Evolutionary conservation across 1,140 invertebrate genomes (phyloP).

Genomic region (Drosophila bocki): DNA sequence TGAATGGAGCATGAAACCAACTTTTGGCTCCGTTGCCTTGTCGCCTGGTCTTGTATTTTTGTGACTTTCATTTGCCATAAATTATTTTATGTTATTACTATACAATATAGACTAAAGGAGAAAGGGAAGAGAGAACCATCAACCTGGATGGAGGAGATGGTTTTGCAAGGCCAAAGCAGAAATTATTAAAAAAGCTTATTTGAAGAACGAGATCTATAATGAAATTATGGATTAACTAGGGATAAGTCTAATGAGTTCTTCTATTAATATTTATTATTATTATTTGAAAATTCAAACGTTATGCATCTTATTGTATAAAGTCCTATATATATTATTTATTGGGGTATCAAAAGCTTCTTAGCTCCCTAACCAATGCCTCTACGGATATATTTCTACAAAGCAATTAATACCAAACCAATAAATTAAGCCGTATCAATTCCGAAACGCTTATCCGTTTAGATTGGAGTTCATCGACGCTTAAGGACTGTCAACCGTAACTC

Average conservation of each 20-base stretch:
- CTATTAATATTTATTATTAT: no score
- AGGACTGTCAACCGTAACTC: slow-evolving; percentile 8
- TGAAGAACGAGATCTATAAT: background rate
- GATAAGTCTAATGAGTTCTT: no score
- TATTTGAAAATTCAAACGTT: background rate
- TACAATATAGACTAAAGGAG: slow-evolving; percentile 62
- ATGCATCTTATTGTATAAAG: background rate
- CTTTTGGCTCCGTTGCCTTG: slow-evolving; percentile 36
- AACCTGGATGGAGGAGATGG: background rate
- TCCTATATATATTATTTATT: no score
- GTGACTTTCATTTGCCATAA: slow-evolving; percentile 79
- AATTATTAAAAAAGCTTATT: slow-evolving; percentile 8
- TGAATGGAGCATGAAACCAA: slow-evolving; percentile 61
- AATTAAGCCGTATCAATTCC: slow-evolving; percentile 4
- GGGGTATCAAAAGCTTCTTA: no score
- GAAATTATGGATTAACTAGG: background rate
- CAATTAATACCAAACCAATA: slow-evolving; percentile 1
- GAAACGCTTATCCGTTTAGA: background rate
- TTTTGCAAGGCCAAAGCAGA: slow-evolving; percentile 36
- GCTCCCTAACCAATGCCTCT: background rate
- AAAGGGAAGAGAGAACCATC: slow-evolving; percentile 4
- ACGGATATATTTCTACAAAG: background rate
- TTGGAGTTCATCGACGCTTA: background rate
- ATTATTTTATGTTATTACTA: slow-evolving; percentile 80
- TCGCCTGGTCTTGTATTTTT: slow-evolving; percentile 58